These are phyloP conservation scores for Eretmocerus hayati DNA, from an alignment of 2,888 invertebrate species.

Conservation along the genomic window DNA sequence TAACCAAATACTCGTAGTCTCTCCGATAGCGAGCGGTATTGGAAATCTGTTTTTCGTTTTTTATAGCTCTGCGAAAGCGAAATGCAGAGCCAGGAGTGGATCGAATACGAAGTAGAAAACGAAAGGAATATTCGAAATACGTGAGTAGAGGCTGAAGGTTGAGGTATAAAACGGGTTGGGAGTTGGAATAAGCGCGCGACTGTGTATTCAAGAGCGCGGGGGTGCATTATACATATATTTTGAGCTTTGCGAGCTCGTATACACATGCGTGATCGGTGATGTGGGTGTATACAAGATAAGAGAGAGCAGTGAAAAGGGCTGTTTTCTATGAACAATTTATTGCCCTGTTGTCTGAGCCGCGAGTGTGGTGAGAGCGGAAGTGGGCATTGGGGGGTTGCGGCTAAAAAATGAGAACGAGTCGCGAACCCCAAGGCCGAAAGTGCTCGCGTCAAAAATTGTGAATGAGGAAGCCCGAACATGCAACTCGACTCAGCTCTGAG, in stretches of 20 bases:
- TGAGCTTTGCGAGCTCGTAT: no score
- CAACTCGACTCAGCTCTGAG: slow-evolving; percentile 5
- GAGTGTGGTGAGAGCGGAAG: background rate
- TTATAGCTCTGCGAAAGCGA: background rate
- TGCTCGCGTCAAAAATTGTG: background rate
- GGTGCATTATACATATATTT: no score
- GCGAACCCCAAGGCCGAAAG: slow-evolving; percentile 3
- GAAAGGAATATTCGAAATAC: background rate
- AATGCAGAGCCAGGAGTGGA: background rate
- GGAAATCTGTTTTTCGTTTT: background rate
- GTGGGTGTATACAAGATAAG: background rate
- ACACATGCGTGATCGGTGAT: background rate
- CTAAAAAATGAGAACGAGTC: background rate
- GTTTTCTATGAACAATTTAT: slow-evolving; percentile 23
- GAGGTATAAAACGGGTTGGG: background rate
- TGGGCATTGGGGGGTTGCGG: no score
- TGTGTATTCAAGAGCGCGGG: background rate
- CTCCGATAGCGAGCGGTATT: no score
- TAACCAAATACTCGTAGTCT: no score
- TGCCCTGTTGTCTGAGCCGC: slow-evolving; percentile 18
- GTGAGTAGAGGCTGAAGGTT: background rate
- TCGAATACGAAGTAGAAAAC: background rate
- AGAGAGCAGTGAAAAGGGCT: slow-evolving; percentile 2
- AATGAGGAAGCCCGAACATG: slow-evolving; percentile 5
- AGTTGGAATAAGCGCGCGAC: background rate